Evolutionary conservation across 2,888 invertebrate species (phyloP), one percentile per base, ranked within the genome.

Genomic region (Acleris cristana): DNA sequence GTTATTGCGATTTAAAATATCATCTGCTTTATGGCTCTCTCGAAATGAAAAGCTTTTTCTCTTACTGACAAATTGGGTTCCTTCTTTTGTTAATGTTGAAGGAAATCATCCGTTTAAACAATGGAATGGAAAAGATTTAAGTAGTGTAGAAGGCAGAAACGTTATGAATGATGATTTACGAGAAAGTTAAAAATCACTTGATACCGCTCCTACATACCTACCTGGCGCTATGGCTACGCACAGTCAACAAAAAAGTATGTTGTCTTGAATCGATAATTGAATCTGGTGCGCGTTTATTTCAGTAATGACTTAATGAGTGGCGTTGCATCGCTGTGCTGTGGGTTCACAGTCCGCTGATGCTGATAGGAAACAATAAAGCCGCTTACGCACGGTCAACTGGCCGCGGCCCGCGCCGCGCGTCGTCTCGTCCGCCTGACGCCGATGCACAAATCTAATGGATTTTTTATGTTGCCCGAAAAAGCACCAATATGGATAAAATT

Each of bases 1-100:
- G 85, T 86, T 87, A 88, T 86, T 82, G 83, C 81, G 83, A 87
- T 88, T 84, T 86, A 88, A 86, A 86, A 87, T 82, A 88, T 83
- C 83, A 81, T 82, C 83, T 77, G 80, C 79, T 84, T 82, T 83
- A 86, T 81, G 81, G 79, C 80, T 81, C 76, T 78, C 76, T 76
- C 81, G 73, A 82, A 85, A 87, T 85, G 79, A 85, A 79, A 84
- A 79, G 72, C 81, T 79, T 81, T 87, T 84, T 81, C 84, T 79
- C 74, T 76, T 72, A 78, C 76, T 78, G 75, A 79, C 59, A 71
- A 71, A 66, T 66, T 66, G 56, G 60, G 52, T 61, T 65, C 61
- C 62, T 58, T 62, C 61, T 66, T 58, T 62, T 62, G 61, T 66
- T 62, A 18, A 48, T 62, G 56, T 61, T 62, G 45, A 48, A 62